Evolutionary conservation across 2,797 vertebrate genomes (phyloP), one percentile per base, ranked within the genome.

Genomic region (Cossypha polioptera): DNA sequence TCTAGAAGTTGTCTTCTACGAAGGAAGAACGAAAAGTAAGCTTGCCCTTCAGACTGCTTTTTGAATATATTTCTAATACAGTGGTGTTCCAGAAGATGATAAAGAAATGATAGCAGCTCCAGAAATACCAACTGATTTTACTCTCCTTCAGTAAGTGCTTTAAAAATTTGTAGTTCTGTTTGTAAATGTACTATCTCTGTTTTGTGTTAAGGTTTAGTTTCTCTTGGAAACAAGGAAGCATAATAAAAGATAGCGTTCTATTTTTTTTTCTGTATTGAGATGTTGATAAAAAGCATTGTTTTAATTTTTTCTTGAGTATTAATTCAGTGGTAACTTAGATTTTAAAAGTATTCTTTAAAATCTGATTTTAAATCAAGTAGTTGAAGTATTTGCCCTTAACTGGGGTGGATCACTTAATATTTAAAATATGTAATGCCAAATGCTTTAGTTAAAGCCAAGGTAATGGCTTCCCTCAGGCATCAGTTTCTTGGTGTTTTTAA

Each of bases 61-160:
- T 98, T 98, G 98, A 98, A 96, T 98, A 98, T 98, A 98, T 98
- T 99, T 98, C 98, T 98, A 98, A 98, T 96, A 97, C 98, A 98
- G 98, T 98, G 97, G 98, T 98, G 98, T 96, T 98, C 98, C 98
- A 98, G 98, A 99, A 99, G 98, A 99, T 99, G 99, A 99, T 99
- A 98, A 99, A 99, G 99, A 99, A 99, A 99, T 99, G 99, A 99
- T 99, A 99, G 99, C 99, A 98, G 98, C 99, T 99, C 99, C 99
- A 99, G 99, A 99, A 99, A 98, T 99, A 98, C 99, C 98, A 98
- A 98, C 99, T 98, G 99, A 99, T 98, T 99, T 99, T 98, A 96
- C 98, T 98, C 99, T 98, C 97, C 98, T 99, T 98, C 99, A 99
- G 99, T 99, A 99, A 99, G 99, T 98, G 75, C 65, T 86, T 79